Evolutionary conservation across 2,113 vertebrate species (phyloP).

Genomic region (Alectura lathami): DNA sequence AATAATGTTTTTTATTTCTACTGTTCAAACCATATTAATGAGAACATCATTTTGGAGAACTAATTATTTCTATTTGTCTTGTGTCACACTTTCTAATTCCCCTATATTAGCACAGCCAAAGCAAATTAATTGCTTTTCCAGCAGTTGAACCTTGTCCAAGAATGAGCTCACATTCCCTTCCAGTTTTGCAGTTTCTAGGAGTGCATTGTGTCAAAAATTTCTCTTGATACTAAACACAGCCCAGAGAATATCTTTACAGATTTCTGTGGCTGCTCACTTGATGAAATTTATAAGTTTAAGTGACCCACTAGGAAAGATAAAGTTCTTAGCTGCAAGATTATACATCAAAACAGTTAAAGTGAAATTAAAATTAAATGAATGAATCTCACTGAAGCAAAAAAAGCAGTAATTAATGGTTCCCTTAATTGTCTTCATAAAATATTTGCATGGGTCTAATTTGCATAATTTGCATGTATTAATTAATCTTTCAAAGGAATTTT

Average conservation of each 20-base stretch:
- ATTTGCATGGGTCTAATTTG: constrained; percentile 99
- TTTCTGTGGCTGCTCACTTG: constrained; percentile 85
- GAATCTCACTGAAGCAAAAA: constrained; percentile 99
- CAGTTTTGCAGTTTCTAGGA: constrained; percentile 88
- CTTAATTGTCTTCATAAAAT: constrained; percentile 99
- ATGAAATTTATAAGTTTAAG: constrained; percentile 95
- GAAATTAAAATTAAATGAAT: constrained; percentile 99
- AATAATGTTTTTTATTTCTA: constrained; percentile 90
- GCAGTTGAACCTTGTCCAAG: constrained; percentile 98
- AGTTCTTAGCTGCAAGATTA: constrained; percentile 98
- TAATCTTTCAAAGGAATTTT: constrained; percentile 99
- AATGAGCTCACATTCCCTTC: constrained; percentile 92
- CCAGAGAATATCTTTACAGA: constrained; percentile 86
- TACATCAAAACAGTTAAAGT: constrained; percentile 99
- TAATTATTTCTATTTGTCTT: constrained; percentile 99
- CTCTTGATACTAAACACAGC: constrained; percentile 86
- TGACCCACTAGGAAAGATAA: constrained; percentile 96
- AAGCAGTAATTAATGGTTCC: constrained; percentile 99
- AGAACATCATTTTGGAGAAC: constrained; percentile 99
- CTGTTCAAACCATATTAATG: constrained; percentile 93
- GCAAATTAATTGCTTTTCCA: constrained; percentile 99
- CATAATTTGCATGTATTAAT: constrained; percentile 99
- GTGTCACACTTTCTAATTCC: constrained; percentile 99
- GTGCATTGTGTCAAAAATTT: constrained; percentile 88
- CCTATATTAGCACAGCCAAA: constrained; percentile 99